A percentile compares a stretch with the other conserved stretches of the same genome.
Evolutionary conservation across 2,113 vertebrate species (phyloP).

Genomic region (zebrafish (Danio rerio)): DNA sequence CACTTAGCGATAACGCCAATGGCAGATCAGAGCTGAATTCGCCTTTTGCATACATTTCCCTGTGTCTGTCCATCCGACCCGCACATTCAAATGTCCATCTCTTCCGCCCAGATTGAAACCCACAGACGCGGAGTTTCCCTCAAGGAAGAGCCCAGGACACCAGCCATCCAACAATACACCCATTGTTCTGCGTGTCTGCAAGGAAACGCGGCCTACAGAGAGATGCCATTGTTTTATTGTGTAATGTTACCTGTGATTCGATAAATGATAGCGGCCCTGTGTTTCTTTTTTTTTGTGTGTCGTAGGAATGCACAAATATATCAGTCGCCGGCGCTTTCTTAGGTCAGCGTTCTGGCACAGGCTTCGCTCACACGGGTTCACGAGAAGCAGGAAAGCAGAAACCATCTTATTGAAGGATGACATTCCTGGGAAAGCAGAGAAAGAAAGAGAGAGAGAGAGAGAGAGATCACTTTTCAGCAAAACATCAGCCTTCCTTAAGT

Average conservation of each 20-base stretch:
- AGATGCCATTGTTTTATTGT: constrained; percentile 76
- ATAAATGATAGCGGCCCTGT: constrained; percentile 70
- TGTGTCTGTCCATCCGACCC: background rate
- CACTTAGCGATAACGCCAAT: constrained; percentile 20
- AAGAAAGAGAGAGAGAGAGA: constrained; percentile 40
- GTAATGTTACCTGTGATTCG: constrained; percentile 74
- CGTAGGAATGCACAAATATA: constrained; percentile 70
- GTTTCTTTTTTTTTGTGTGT: constrained; percentile 69
- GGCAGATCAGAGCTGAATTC: background rate
- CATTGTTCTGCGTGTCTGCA: constrained; percentile 6
- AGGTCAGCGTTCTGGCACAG: constrained; percentile 64
- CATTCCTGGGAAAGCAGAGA: constrained; percentile 59
- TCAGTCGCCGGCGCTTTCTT: constrained; percentile 66
- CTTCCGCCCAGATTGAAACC: constrained; percentile 37
- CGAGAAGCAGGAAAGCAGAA: constrained; percentile 66
- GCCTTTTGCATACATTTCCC: constrained; percentile 50
- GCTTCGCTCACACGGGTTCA: constrained; percentile 39
- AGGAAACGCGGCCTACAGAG: constrained; percentile 59
- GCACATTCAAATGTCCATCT: constrained; percentile 16
- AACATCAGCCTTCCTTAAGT: constrained; percentile 51
- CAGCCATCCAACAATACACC: constrained; percentile 63
- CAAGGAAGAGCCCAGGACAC: constrained; percentile 55
- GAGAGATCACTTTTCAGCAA: constrained; percentile 44
- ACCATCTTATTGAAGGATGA: constrained; percentile 60
- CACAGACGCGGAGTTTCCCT: constrained; percentile 50